Evolutionary conservation across 2,888 invertebrate genomes (phyloP).

Genomic region (Biston betularia): DNA sequence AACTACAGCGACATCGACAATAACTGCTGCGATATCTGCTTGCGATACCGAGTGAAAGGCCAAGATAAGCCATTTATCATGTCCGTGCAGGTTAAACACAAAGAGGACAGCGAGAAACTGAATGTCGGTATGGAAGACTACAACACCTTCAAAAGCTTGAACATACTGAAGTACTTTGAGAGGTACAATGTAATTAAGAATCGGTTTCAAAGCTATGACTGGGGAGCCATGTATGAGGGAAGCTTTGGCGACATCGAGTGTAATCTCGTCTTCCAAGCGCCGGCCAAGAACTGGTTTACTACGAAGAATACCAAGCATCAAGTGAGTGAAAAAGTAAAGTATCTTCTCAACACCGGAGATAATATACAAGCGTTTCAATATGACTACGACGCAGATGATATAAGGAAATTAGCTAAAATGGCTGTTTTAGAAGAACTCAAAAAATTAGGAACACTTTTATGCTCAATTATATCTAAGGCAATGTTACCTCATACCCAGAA

Average conservation of each 20-base stretch:
- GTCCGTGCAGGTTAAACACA: constrained; percentile 58
- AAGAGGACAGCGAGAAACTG: constrained; percentile 51
- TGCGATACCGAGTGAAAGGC: constrained; percentile 47
- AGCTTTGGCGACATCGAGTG: constrained; percentile 49
- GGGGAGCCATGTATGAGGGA: constrained; percentile 50
- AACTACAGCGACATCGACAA: constrained; percentile 53
- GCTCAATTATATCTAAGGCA: too few relatives aligned
- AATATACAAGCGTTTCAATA: too few relatives aligned
- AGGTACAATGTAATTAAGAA: constrained; percentile 53
- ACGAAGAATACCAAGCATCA: constrained; percentile 37
- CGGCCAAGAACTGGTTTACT: constrained; percentile 48
- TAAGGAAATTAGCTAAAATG: too few relatives aligned
- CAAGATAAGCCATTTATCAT: constrained; percentile 44
- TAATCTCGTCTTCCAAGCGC: constrained; percentile 55
- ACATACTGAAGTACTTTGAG: constrained; percentile 54
- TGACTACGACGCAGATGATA: too few relatives aligned
- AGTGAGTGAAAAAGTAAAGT: constrained; percentile 40
- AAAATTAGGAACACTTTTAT: too few relatives aligned
- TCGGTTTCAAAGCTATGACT: background rate
- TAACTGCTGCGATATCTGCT: constrained; percentile 57
- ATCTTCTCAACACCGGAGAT: too few relatives aligned
- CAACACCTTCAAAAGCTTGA: constrained; percentile 27
- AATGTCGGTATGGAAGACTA: constrained; percentile 50
- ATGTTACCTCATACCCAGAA: too few relatives aligned
- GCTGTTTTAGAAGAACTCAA: too few relatives aligned